Conservation (phyloP, 1,140 invertebrate species). For the Araneus ventricosus region DNA sequence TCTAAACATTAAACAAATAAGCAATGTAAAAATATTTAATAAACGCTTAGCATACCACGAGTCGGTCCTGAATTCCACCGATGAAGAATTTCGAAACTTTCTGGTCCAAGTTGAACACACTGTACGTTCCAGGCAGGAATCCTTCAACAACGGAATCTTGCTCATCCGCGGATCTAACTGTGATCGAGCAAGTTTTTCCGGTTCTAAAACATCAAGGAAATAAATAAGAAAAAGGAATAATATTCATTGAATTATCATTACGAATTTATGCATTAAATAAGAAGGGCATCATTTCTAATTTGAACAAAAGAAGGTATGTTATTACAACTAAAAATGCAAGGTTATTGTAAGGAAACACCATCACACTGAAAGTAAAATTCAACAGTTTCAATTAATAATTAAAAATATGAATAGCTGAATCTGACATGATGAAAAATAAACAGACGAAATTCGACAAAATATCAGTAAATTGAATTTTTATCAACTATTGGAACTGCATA, state of each 20-base stretch:
- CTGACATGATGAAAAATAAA: too few relatives aligned
- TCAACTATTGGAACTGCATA: too few relatives aligned
- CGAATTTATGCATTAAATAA: too few relatives aligned
- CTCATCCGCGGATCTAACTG: constrained; percentile 85
- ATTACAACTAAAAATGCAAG: too few relatives aligned
- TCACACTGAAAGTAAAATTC: neutral
- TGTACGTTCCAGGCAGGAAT: constrained; percentile 85
- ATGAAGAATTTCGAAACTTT: constrained; percentile 93
- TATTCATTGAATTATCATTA: neutral
- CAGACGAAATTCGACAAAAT: too few relatives aligned
- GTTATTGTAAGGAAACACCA: neutral
- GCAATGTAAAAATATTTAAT: neutral
- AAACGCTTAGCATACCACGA: neutral
- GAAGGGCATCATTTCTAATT: too few relatives aligned
- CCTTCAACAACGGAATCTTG: constrained; percentile 83
- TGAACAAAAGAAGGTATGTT: too few relatives aligned
- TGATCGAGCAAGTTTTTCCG: constrained; percentile 88
- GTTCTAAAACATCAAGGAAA: constrained; percentile 82
- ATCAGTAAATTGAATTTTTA: too few relatives aligned
- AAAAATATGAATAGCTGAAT: too few relatives aligned
- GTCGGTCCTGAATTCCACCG: constrained; percentile 88
- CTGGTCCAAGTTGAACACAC: constrained; percentile 92
- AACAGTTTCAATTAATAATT: too few relatives aligned
- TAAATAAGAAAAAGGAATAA: constrained; percentile 68
- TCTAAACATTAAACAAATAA: too few relatives aligned